phyloP scores from a whole-genome alignment of 1,140 invertebrate species.

The Pararge aegeria region DNA sequence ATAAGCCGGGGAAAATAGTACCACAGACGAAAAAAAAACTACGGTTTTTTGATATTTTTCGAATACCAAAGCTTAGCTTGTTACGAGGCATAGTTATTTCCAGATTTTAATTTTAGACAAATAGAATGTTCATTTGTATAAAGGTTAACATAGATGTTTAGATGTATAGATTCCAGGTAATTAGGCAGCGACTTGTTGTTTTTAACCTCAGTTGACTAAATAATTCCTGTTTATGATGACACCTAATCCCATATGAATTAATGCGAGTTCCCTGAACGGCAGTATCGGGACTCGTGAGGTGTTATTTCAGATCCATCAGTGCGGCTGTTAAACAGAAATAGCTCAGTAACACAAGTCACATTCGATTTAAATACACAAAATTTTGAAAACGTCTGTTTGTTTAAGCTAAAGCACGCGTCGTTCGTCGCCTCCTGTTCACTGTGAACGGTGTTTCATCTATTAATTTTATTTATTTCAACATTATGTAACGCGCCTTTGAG shows the following conservation, averaged over 20 bases:
- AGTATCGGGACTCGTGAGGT: conserved; percentile 62
- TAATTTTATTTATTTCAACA: conserved; percentile 28
- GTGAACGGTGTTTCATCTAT: conserved; percentile 27
- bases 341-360: conserved; percentile 74
- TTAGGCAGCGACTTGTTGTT: conserved; percentile 54
- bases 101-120: too few relatives aligned
- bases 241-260: conserved; percentile 78
- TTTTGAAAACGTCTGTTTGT: conserved; percentile 78
- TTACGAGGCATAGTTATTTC: too few relatives aligned
- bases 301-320: conserved; percentile 75
- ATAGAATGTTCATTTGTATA: too few relatives aligned
- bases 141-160: too few relatives aligned
- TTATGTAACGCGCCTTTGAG: conserved; percentile 11
- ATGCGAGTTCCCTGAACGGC: conserved; percentile 64
- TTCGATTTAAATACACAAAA: conserved; percentile 77
- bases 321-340: conserved; percentile 75
- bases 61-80: too few relatives aligned
- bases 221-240: conserved; percentile 79
- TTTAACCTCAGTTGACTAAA: conserved; percentile 75
- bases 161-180: conserved; percentile 24
- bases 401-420: conserved; percentile 69
- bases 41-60: too few relatives aligned
- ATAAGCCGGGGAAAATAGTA: too few relatives aligned
- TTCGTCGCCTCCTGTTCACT: conserved; percentile 28
- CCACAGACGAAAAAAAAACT: too few relatives aligned